Base-by-base conservation (phyloP, 2,113 vertebrate genomes). In the Urocynchramus pylzowi region DNA sequence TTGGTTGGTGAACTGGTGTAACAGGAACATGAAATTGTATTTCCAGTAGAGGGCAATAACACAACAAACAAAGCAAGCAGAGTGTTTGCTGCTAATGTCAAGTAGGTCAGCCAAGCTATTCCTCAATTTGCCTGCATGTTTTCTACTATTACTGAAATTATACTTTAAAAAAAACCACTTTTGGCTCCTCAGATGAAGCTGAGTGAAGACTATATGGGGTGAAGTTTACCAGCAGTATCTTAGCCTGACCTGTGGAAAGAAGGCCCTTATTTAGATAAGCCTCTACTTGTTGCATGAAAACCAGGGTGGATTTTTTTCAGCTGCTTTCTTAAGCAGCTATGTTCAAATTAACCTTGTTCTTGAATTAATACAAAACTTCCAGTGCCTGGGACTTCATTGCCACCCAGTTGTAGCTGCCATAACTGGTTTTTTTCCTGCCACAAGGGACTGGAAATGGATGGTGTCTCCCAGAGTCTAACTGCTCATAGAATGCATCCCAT, bases 11-110 rank as follows among this genome's bases (percentile, higher is more conserved):
- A 92, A 61, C 11, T 35, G 22, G 12, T 63, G 13, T 64, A 64
- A 82, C 14, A 8, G 18, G n/a, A 82, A 88, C 24, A 13, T 69
- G 33, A 78, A 84, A 68, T 7, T 13, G 0, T 89, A 19, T 89
- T 84, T 84, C 95, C 96, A 93, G 92, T 22, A 97, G 96, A 92
- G 93, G 96, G 95, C 93, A 95, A 14, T 71, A 93, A 44, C 41
- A 52, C 45, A 88, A 45, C 85, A 77, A 90, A 57, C 70, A 73
- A 83, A 61, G 16, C 50, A 71, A 70, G 42, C 26, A 47, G 26
- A 1, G 0, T 24, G 39, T 82, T 77, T 44, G 42, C 35, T 53
- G 8, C 23, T 18, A 41, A 57, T 8, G 17, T 28, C 22, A 84
- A 26, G 50, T 27, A 52, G 16, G 22, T 88, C 56, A 81, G 39